Evolutionary conservation across 1,140 invertebrate species (phyloP).

Genomic region (Camponotus floridanus): DNA sequence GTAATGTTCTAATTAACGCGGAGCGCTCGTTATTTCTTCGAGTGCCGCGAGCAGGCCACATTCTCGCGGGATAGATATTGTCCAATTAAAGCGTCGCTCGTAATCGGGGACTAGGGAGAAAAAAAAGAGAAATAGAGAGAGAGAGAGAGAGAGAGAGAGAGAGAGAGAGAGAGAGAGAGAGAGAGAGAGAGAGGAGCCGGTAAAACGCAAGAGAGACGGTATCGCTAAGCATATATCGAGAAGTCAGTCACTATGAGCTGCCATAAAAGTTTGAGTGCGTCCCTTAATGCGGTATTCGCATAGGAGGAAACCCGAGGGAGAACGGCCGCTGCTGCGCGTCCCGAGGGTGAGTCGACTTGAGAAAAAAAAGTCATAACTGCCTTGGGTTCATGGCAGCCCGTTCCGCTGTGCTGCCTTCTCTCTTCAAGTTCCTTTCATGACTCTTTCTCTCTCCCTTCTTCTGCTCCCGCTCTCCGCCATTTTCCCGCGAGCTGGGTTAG

Average conservation of each 20-base stretch:
- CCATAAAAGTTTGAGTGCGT: slow-evolving; percentile 72
- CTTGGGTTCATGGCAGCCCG: slow-evolving; percentile 67
- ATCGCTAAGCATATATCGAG: slow-evolving; percentile 54
- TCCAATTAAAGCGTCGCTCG: slow-evolving; percentile 49
- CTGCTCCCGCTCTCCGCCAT: background rate
- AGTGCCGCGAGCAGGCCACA: slow-evolving; percentile 30
- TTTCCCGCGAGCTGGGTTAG: slow-evolving; percentile 8
- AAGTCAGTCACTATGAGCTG: slow-evolving; percentile 58
- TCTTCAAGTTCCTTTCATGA: slow-evolving; percentile 28
- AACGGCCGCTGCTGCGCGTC: background rate
- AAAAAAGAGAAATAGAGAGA: background rate
- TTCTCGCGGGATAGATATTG: slow-evolving; percentile 45
- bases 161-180: background rate
- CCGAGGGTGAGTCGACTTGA: slow-evolving; percentile 37
- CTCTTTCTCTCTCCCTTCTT: background rate
- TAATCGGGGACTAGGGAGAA: slow-evolving; percentile 25
- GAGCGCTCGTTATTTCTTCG: slow-evolving; percentile 55
- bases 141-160: slow-evolving; percentile 2
- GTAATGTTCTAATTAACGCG: slow-evolving; percentile 61
- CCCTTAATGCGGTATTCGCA: slow-evolving; percentile 66
- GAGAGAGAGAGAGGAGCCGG: slow-evolving; percentile 3
- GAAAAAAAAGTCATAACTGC: slow-evolving; percentile 70
- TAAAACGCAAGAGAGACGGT: slow-evolving; percentile 1
- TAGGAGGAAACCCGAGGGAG: slow-evolving; percentile 38
- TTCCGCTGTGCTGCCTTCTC: slow-evolving; percentile 49